Evolutionary conservation across 1,140 invertebrate genomes (phyloP), one percentile per base, ranked within the genome.

Genomic region (Leptopilina boulardi): DNA sequence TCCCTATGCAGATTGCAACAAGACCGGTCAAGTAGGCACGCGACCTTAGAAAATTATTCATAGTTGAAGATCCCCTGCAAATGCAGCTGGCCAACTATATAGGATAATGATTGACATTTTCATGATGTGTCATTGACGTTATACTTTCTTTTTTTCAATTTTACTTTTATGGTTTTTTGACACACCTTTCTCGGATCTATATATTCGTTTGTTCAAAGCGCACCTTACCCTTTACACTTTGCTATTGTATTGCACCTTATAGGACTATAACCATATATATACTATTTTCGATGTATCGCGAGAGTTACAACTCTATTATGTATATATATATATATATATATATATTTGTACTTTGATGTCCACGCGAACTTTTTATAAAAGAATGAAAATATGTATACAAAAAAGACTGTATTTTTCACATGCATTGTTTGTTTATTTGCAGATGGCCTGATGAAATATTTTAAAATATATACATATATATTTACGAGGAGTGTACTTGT

Each of bases 21-120:
- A 30, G 59, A 30, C 59, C 59, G 59, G 59, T 66, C 59, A 66
- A 66, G 26, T 66, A 66, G 59, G 13, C 59, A 66, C 59, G 59
- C 59, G 59, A 66, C 59, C 59, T 66, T 30, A 66, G 59, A 66
- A 66, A 18, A 66, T 66, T 66, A 66, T 66, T 66, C 6, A 30
- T 66, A 15, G 13, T 5, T 23, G 5, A 30, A 66, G 15, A 15
- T 66, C 59, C 23, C 59, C 59, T 34, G 59, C 59, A 30, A 66
- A 66, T 66, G 59, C 59, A 66, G 59, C 59, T 66, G 59, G 59
- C 26, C 1, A 54, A 54, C 11, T n/a, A n/a, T n/a, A 19, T 54
- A 10, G 5, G 59, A 30, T 23, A 66, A 30, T 66, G 59, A 66
- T 66, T 66, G 59, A 66, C 59, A 66, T 66, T 66, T 66, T 66